Evolutionary conservation across 2,797 vertebrate genomes (phyloP).

Genomic region (Octomys mimax): DNA sequence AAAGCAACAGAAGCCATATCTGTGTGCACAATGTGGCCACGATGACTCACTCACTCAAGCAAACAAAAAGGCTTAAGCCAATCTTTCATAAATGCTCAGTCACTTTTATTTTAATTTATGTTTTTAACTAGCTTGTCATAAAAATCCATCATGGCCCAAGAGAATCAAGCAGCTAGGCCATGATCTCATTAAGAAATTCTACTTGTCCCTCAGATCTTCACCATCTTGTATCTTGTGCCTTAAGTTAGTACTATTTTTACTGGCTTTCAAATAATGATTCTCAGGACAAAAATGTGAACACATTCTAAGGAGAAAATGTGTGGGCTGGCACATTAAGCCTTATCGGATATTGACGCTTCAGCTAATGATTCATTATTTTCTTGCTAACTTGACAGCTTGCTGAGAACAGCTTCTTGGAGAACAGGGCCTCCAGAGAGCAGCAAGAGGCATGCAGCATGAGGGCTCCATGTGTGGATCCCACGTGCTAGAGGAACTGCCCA

Average conservation of each 20-base stretch:
- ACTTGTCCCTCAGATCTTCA: neutral
- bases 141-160: neutral
- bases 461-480: neutral
- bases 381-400: conserved; percentile 36
- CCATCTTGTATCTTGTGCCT: neutral
- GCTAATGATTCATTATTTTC: conserved; percentile 62
- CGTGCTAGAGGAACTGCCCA: neutral
- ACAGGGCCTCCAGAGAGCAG: neutral
- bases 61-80: neutral
- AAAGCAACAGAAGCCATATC: neutral
- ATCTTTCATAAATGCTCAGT: neutral
- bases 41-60: neutral
- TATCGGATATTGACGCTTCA: conserved; percentile 24
- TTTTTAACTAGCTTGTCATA: neutral
- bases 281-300: conserved; percentile 8
- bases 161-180: neutral
- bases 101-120: conserved; percentile 34
- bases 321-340: neutral
- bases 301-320: conserved; percentile 25
- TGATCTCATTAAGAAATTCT: neutral
- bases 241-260: neutral
- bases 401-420: neutral
- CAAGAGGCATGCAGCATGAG: accelerated
- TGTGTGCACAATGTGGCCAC: neutral
- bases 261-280: conserved; percentile 3